Conservation (phyloP, 1,140 invertebrate species). For the Trichonephila clavata region DNA sequence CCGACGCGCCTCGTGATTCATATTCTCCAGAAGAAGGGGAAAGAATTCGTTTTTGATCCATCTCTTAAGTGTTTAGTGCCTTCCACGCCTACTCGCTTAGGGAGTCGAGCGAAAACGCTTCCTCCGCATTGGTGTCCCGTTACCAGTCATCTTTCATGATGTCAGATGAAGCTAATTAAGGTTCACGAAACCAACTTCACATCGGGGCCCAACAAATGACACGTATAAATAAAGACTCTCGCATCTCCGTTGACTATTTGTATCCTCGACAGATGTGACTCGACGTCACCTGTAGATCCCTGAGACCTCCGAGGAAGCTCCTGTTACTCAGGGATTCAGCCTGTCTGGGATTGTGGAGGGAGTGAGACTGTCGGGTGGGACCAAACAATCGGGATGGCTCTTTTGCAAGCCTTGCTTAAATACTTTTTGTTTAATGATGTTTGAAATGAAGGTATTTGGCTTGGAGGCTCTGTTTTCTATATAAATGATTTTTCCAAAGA, state of each 20-base stretch:
- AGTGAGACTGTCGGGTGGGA: too few species aligned
- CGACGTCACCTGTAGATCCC: conserved; percentile 57
- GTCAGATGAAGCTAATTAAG: conserved; percentile 71
- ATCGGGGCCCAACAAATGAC: conserved; percentile 45
- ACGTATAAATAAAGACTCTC: conserved; percentile 60
- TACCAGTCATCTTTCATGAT: conserved; percentile 66
- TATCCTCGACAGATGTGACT: conserved; percentile 4
- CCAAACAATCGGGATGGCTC: too few species aligned
- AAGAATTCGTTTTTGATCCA: conserved; percentile 37
- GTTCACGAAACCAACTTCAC: conserved; percentile 60
- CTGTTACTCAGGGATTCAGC: not conserved
- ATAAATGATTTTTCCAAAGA: not conserved
- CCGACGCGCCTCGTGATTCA: not conserved
- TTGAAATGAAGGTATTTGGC: not conserved
- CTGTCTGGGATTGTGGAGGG: too few species aligned
- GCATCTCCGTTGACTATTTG: conserved; percentile 51
- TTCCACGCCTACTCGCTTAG: conserved; percentile 51
- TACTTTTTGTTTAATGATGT: too few species aligned
- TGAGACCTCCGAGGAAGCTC: conserved; percentile 44
- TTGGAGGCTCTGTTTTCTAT: not conserved
- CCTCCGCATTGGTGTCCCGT: conserved; percentile 43
- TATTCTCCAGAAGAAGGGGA: not conserved
- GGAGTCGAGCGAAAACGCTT: not conserved
- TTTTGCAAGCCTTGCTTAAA: too few species aligned
- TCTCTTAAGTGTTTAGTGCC: conserved; percentile 33